A percentile compares a stretch with the other conserved stretches of the same genome.
These are phyloP conservation scores for Proteles cristata DNA, from an alignment of 2,113 vertebrate species.

Conservation along the genomic window DNA sequence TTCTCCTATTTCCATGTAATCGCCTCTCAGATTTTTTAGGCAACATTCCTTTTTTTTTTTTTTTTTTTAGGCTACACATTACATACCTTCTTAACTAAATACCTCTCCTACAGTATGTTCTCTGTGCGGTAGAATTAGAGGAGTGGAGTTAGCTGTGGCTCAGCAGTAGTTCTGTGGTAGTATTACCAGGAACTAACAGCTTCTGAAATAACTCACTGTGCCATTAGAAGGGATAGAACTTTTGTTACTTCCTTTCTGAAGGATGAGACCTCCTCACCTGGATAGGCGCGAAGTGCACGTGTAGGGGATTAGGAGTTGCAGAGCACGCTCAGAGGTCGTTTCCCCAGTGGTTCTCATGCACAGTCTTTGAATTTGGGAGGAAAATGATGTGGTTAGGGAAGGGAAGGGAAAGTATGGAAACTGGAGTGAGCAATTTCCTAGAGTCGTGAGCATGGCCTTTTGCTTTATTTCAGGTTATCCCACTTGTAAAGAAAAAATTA, in stretches of 20 bases:
- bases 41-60: neutral
- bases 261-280: neutral
- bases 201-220: neutral
- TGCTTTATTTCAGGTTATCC: slow-evolving; percentile 87
- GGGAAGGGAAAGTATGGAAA: neutral
- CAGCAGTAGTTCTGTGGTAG: neutral
- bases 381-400: neutral
- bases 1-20: neutral
- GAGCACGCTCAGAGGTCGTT: too few relatives aligned
- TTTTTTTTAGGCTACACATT: neutral
- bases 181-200: neutral
- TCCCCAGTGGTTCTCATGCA: neutral
- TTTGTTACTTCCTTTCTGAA: slow-evolving; percentile 10
- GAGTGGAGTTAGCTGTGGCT: neutral
- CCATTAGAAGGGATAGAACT: neutral
- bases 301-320: neutral
- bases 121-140: neutral
- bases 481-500: slow-evolving; percentile 92
- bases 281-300: neutral
- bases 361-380: neutral
- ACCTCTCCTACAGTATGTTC: neutral
- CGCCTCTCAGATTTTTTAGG: neutral
- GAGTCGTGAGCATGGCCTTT: neutral
- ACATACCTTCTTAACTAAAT: neutral
- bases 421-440: neutral